Evolutionary conservation across 2,113 vertebrate species (phyloP), one percentile per base, ranked within the genome.

Genomic region (Panthera tigris): DNA sequence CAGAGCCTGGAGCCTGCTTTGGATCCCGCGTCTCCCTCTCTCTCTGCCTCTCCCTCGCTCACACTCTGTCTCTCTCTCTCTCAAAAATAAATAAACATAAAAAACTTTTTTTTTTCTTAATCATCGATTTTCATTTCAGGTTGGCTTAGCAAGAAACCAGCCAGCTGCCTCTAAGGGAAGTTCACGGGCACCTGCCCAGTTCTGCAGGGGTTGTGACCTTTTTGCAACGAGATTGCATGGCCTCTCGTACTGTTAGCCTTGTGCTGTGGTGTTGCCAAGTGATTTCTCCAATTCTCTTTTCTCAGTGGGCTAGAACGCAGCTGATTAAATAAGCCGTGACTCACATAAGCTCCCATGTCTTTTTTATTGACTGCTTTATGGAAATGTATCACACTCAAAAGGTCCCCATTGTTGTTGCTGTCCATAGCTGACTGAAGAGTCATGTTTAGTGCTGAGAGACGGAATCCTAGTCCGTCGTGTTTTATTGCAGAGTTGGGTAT

Each of bases 321-420:
- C 94, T 97, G 92, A 68, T 93, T 97, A 97, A 97, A 98, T 97
- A 97, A 94, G 94, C 96, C 81, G 3, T 97, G 97, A 96, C 97
- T 97, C 95, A 85, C 91, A 91, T 95, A 92, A 95, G 94, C 94
- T 91, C 97, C 92, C 6, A 14, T 66, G 91, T 95, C 93, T 97
- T 96, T 94, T 96, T 97, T 97, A 96, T 92, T 94, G 96, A 95
- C 97, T 97, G 74, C 94, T 95, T 97, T 87, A 94, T 97, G 97
- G 98, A 94, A 97, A 96, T 90, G 91, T 50, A 88, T 87, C 95
- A 73, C 93, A 95, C 66, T 93, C 88, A 82, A 82, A 96, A 76
- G 81, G 95, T 74, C 92, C 91, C 83, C 76, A 57, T 93, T 91
- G 95, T 78, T 89, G 95, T 87, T 57, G 80, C 73, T 48, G 13